phyloP scores from a whole-genome alignment of 2,113 vertebrate genomes.

The Arenaria interpres region DNA sequence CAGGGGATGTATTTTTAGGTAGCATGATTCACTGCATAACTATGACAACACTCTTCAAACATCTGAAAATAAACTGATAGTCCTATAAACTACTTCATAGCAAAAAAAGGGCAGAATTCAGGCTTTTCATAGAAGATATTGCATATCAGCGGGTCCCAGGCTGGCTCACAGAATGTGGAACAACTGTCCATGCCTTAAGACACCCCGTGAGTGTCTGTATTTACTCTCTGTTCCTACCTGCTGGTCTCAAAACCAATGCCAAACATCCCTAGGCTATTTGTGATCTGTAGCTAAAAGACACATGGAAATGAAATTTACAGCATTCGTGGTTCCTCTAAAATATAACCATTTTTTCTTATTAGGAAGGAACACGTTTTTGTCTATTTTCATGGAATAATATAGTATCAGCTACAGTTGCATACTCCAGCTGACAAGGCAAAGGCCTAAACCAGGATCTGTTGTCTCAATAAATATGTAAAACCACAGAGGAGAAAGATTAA shows the following conservation, averaged over 20 bases:
- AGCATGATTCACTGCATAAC: conserved; percentile 7
- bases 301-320: background rate
- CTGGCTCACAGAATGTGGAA: background rate
- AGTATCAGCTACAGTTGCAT: background rate
- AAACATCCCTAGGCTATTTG: background rate
- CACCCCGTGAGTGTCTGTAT: background rate
- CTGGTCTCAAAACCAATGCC: background rate
- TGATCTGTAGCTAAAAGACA: background rate
- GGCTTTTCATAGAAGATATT: background rate
- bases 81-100: background rate
- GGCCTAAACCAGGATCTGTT: background rate
- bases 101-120: background rate
- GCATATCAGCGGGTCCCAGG: background rate
- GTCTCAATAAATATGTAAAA: background rate
- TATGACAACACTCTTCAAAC: conserved; percentile 6
- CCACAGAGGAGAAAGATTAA: background rate
- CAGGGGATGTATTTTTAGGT: background rate
- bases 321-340: background rate
- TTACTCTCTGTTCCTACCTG: background rate
- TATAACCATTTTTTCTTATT: background rate
- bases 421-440: background rate
- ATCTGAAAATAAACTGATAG: background rate
- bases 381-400: background rate
- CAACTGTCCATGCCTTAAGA: background rate
- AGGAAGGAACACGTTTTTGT: background rate